Evolutionary conservation across 2,113 vertebrate species (phyloP).

Genomic region (Bolborhynchus lineola): DNA sequence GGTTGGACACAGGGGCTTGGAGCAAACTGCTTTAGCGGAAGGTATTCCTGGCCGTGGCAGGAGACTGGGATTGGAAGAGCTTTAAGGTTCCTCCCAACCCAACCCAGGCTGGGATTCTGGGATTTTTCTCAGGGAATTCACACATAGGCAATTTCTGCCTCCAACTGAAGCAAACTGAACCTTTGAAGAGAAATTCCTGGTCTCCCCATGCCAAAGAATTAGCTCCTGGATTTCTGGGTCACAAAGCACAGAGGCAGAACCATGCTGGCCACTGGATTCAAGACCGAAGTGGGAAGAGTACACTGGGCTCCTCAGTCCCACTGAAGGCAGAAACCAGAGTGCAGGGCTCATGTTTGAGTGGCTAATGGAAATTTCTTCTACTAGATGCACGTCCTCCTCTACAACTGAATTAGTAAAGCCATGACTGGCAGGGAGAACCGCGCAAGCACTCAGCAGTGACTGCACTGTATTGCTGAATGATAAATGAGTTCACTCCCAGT

Average conservation of each 20-base stretch:
- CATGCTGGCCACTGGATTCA: not conserved
- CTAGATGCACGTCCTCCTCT: not conserved
- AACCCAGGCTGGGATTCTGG: not conserved
- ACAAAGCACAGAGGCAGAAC: not conserved
- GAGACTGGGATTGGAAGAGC: not conserved
- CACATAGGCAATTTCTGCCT: rapidly evolving
- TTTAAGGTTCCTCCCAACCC: not conserved
- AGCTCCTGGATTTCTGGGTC: not conserved
- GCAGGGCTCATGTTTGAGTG: not conserved
- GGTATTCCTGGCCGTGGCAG: not conserved
- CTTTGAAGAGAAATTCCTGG: not conserved
- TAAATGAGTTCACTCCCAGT: not conserved
- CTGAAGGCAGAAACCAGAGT: not conserved
- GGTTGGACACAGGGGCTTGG: not conserved
- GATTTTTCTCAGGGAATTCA: not conserved
- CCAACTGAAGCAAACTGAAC: not conserved
- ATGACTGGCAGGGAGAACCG: not conserved
- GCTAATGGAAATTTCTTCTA: not conserved
- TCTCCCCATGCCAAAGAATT: not conserved
- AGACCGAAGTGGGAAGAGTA: not conserved
- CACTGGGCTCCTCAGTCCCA: rapidly evolving
- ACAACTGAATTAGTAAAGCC: not conserved
- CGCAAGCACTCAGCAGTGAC: not conserved
- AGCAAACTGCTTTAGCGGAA: not conserved
- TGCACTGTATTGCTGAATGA: not conserved